phyloP scores from a whole-genome alignment of 2,113 vertebrate species.

The Thryonomys swinderianus region DNA sequence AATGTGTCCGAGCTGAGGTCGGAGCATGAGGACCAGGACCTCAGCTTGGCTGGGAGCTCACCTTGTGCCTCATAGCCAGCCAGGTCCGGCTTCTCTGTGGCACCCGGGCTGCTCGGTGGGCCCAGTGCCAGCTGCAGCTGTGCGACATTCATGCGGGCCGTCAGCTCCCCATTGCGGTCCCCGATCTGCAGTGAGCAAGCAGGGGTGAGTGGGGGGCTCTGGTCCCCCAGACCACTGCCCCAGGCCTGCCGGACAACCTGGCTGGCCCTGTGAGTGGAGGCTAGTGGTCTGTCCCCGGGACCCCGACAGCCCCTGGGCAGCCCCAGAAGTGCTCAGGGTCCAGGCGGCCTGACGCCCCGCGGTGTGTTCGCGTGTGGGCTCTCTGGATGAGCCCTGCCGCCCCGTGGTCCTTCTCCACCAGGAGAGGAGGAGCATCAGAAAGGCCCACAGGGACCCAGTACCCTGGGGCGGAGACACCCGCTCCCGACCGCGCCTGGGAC shows the following conservation, averaged over 20 bases:
- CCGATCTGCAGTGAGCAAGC: conserved; percentile 87
- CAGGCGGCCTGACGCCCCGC: neutral
- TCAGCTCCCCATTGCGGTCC: conserved; percentile 93
- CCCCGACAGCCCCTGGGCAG: neutral
- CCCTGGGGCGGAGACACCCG: neutral
- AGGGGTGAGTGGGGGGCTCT: neutral
- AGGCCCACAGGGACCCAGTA: too few relatives aligned
- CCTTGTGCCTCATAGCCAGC: conserved; percentile 96
- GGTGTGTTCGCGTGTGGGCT: neutral
- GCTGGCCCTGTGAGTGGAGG: neutral
- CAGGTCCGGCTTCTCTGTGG: conserved; percentile 84
- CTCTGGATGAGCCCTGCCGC: neutral
- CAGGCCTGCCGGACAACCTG: neutral
- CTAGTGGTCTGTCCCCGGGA: neutral
- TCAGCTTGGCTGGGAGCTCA: conserved; percentile 69
- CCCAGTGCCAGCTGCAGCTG: conserved; percentile 92
- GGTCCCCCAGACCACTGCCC: fast-evolving
- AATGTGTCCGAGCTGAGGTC: fast-evolving
- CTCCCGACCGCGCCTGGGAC: neutral
- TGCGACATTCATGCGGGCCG: conserved; percentile 91
- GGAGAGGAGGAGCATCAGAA: neutral
- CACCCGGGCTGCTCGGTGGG: conserved; percentile 73
- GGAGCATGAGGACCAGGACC: fast-evolving
- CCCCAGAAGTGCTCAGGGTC: neutral
- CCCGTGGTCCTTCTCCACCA: fast-evolving